Base-by-base conservation (phyloP, 2,797 vertebrate genomes). In the Pipistrellus kuhlii region DNA sequence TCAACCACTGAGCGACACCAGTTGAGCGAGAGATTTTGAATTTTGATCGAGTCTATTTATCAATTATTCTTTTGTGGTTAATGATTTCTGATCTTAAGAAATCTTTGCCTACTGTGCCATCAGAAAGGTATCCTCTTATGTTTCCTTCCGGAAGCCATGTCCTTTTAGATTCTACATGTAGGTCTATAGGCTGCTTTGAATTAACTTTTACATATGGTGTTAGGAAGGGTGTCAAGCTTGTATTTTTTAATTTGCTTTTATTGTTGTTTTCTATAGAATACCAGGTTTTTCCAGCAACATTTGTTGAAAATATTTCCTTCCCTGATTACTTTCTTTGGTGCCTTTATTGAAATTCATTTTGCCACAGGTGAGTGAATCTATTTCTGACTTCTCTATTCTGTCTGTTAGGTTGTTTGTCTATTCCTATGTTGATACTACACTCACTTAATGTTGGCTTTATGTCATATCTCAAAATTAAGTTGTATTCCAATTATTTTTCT, bases 381-480 rank as follows among this genome's bases (percentile, higher is more conserved):
- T 27, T 62, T 81, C 75, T 75, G 75, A 90, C 38, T 10, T 73
- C 10, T 57, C 46, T 46, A 21, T 86, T 57, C 57, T 73, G 46
- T 20, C 8, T 6, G 38, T 38, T 10, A 13, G 46, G 86, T 64
- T 53, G 14, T 92, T 8, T 93, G 32, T 83, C 48, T 82, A 10
- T 66, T 41, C 30, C 62, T 66, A 38, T 25, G 44, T 21, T 73
- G 46, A 55, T 57, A 27, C 8, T 66, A 41, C 15, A 38, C 18
- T 48, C 23, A 80, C 20, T 66, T 80, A 80, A 80, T n/a, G 3
- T 57, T 80, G 85, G 9, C 11, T 25, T 90, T 71, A 90, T 73
- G 48, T 13, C 78, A 77, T 75, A 59, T 91, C 53, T 94, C n/a
- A 94, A 85, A 94, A 89, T 91, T 51, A 69, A 93, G 76, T 76